Percentiles rank a stretch among this genome's conserved stretches.
Conservation (phyloP, 2,113 vertebrate species). For the Gavialis gangeticus region DNA sequence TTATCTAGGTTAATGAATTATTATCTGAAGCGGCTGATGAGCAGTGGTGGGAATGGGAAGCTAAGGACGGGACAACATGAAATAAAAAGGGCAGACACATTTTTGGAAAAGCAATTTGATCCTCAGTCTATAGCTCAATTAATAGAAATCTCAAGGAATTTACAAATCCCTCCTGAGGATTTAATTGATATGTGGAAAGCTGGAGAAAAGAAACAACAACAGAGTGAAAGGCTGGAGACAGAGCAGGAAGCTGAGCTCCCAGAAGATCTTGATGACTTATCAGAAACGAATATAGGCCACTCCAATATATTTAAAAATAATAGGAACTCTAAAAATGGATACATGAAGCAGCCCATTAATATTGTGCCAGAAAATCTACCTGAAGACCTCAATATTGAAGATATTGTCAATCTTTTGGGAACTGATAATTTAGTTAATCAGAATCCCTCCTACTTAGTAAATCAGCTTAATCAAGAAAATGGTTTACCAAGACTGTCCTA, state of each 20-base stretch:
- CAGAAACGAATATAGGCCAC: conserved; percentile 75
- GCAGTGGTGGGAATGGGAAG: conserved; percentile 78
- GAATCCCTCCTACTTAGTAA: conserved; percentile 77
- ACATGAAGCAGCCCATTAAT: conserved; percentile 73
- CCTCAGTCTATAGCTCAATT: conserved; percentile 88
- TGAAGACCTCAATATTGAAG: conserved; percentile 86
- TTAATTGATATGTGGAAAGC: conserved; percentile 89
- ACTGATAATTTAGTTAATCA: conserved; percentile 81
- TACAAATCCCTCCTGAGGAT: conserved; percentile 93
- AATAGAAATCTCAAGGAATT: conserved; percentile 90
- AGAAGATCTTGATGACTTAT: conserved; percentile 68
- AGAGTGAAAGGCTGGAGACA: conserved; percentile 73
- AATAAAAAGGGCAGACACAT: conserved; percentile 76
- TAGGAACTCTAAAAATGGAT: conserved; percentile 74
- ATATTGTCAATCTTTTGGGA: conserved; percentile 89
- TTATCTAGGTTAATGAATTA: conserved; percentile 87
- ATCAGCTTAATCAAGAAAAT: conserved; percentile 82
- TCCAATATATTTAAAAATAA: conserved; percentile 77
- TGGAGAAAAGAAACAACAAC: conserved; percentile 75
- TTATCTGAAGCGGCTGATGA: conserved; percentile 88
- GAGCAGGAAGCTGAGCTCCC: conserved; percentile 77
- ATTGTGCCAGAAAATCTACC: conserved; percentile 79
- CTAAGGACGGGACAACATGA: conserved; percentile 77
- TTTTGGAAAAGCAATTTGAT: conserved; percentile 81
- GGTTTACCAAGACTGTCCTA: conserved; percentile 77